These are phyloP conservation scores for Asarcornis scutulata DNA, from an alignment of 2,113 vertebrate genomes.

Conservation along the genomic window DNA sequence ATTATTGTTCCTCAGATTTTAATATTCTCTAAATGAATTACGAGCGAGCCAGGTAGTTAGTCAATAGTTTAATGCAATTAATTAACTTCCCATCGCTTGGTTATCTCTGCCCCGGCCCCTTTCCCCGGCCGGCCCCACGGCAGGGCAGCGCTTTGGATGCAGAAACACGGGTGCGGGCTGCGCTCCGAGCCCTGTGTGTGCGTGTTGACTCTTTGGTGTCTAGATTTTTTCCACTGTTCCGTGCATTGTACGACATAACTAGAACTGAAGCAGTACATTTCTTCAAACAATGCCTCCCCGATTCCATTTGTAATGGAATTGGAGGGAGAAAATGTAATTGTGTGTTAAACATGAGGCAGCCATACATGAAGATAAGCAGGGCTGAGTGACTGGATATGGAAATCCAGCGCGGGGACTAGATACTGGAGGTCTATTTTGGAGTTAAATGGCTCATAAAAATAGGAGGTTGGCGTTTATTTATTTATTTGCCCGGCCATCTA, in stretches of 20 bases:
- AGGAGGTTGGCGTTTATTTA: constrained; percentile 5
- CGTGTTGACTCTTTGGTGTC: constrained; percentile 71
- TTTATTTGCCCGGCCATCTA: constrained; percentile 27
- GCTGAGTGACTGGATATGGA: constrained; percentile 71
- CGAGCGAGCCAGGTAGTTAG: constrained; percentile 82
- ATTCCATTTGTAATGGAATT: constrained; percentile 82
- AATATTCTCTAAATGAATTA: constrained; percentile 87
- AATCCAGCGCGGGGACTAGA: constrained; percentile 61
- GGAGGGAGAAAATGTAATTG: constrained; percentile 81
- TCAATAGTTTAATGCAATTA: constrained; percentile 89
- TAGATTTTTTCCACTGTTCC: constrained; percentile 66
- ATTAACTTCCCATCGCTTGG: constrained; percentile 80
- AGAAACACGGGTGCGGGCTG: constrained; percentile 19
- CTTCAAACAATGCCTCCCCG: constrained; percentile 80
- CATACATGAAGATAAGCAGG: constrained; percentile 79
- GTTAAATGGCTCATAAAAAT: constrained; percentile 65
- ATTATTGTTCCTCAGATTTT: constrained; percentile 86
- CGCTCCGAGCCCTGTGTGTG: neutral
- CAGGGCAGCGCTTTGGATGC: constrained; percentile 29
- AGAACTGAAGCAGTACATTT: constrained; percentile 80
- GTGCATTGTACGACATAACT: constrained; percentile 77
- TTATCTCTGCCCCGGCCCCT: constrained; percentile 47
- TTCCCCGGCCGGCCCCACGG: constrained; percentile 29
- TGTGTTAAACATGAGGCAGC: constrained; percentile 72
- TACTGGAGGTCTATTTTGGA: constrained; percentile 66